Percentiles rank a stretch among this genome's conserved stretches.
phyloP scores from a whole-genome alignment of 2,113 vertebrate species.

The Hippopotamus amphibius region DNA sequence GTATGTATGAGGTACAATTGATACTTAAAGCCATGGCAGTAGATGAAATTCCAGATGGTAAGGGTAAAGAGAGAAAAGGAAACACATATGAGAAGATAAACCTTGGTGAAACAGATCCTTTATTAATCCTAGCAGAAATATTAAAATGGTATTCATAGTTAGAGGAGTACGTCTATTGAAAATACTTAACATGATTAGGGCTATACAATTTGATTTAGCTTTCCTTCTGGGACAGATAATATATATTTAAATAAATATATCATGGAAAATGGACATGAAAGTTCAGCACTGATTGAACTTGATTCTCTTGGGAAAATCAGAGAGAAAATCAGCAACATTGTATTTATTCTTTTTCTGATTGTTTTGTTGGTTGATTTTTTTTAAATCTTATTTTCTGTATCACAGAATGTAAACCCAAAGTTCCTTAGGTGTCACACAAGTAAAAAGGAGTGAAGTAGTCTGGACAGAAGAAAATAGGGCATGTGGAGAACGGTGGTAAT shows the following conservation, averaged over 20 bases:
- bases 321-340: neutral
- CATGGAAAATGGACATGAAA: neutral
- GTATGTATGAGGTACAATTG: neutral
- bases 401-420: neutral
- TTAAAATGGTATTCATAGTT: neutral
- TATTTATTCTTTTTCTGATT: neutral
- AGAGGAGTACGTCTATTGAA: neutral
- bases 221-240: neutral
- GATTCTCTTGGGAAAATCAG: neutral
- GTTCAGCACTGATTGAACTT: neutral
- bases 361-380: neutral
- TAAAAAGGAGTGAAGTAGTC: neutral
- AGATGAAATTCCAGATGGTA: neutral
- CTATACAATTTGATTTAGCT: neutral
- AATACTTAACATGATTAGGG: neutral
- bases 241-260: conserved; percentile 7
- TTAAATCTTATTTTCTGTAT: neutral
- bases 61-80: neutral
- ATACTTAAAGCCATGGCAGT: neutral
- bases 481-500: neutral
- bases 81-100: neutral
- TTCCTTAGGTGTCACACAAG: neutral
- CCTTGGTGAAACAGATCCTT: neutral
- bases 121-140: conserved; percentile 2
- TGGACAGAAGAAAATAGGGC: neutral